Evolutionary conservation across 2,113 vertebrate genomes (phyloP).

Genomic region (Phoxinus phoxinus): DNA sequence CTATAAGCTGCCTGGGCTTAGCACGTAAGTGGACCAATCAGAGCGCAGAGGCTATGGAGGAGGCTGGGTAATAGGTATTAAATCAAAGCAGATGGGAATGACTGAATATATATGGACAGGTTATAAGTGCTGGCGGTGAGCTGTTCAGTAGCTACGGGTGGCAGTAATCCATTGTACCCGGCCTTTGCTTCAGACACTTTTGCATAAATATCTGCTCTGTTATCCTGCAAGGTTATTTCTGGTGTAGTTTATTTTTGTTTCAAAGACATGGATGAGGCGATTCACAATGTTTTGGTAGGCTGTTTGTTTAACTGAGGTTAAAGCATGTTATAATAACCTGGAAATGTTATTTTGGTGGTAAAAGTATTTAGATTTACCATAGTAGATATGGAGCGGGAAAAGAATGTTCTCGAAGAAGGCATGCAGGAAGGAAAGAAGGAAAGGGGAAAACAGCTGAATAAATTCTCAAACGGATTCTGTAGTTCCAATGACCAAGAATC

Average conservation of each 20-base stretch:
- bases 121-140: slow-evolving; percentile 42
- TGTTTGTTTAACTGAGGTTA: neutral
- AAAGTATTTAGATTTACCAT: neutral
- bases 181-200: slow-evolving; percentile 20
- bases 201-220: slow-evolving; percentile 14
- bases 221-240: slow-evolving; percentile 32
- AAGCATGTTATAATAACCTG: neutral
- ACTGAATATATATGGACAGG: slow-evolving; percentile 53
- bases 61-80: slow-evolving; percentile 63
- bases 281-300: neutral
- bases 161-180: slow-evolving; percentile 49
- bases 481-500: neutral
- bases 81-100: slow-evolving; percentile 60
- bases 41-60: slow-evolving; percentile 38
- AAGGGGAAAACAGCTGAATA: neutral
- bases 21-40: slow-evolving; percentile 59
- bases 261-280: neutral
- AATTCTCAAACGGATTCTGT: neutral
- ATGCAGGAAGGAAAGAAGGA: neutral
- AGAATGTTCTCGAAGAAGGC: neutral
- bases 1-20: slow-evolving; percentile 60
- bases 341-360: neutral
- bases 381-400: neutral
- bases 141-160: slow-evolving; percentile 12
- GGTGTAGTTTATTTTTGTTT: slow-evolving; percentile 13